Conservation (phyloP, 2,888 invertebrate species). For the Megastigmus dorsalis region DNA sequence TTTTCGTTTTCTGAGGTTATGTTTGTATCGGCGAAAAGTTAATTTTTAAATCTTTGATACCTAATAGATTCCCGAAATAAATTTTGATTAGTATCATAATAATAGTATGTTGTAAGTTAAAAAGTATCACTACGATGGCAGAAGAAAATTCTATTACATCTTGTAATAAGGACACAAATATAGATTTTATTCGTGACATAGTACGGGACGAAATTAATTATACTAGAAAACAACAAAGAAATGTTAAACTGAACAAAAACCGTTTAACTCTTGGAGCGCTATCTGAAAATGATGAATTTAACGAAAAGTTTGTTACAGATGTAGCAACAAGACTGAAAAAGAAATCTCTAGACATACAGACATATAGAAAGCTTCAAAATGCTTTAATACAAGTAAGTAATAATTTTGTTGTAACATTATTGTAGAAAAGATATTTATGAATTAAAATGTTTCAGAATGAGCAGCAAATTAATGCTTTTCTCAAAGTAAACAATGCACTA, state of each 20-base stretch:
- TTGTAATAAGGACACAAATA: background rate
- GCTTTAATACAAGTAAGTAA: slow-evolving; percentile 67
- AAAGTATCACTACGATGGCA: too few species aligned
- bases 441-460: slow-evolving; percentile 71
- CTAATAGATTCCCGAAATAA: too few species aligned
- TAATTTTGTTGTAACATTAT: background rate
- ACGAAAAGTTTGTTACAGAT: slow-evolving; percentile 57
- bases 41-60: too few species aligned
- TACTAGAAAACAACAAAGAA: slow-evolving; percentile 63
- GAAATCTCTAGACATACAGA: slow-evolving; percentile 60
- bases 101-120: too few species aligned
- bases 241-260: slow-evolving; percentile 59
- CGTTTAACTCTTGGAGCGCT: slow-evolving; percentile 63
- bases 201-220: slow-evolving; percentile 57
- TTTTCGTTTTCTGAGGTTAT: too few species aligned
- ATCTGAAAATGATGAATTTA: slow-evolving; percentile 52
- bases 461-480: slow-evolving; percentile 70
- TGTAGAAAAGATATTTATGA: background rate
- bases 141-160: too few species aligned
- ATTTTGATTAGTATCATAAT: too few species aligned
- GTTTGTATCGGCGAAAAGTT: too few species aligned
- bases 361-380: slow-evolving; percentile 67
- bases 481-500: slow-evolving; percentile 73
- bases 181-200: slow-evolving; percentile 57
- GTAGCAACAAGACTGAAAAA: slow-evolving; percentile 62